Conservation (phyloP, 2,888 invertebrate species). For the Rotaria macrura region DNA sequence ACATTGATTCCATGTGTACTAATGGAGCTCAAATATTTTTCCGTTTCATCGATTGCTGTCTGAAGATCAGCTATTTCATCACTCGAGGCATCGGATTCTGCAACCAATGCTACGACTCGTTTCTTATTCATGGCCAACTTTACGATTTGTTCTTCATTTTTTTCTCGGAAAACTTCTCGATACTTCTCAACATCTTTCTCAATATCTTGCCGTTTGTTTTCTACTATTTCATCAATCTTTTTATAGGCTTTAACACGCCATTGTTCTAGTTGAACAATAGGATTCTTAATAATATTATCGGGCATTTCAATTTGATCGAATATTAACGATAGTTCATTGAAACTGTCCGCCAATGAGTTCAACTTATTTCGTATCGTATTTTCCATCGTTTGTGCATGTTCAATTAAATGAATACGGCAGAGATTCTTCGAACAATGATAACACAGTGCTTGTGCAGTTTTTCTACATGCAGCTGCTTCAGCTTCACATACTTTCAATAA, state of each 20-base stretch:
- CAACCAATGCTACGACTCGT: neutral
- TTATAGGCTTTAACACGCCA: neutral
- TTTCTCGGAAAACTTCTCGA: neutral
- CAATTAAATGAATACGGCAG: neutral
- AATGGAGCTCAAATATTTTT: neutral
- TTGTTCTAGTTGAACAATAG: neutral
- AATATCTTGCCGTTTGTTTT: neutral
- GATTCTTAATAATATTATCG: neutral
- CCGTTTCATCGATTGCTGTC: neutral
- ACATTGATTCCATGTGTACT: neutral
- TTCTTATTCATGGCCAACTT: neutral
- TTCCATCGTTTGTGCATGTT: neutral
- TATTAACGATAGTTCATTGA: neutral
- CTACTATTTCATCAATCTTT: neutral
- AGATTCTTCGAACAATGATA: neutral
- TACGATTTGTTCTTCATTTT: neutral
- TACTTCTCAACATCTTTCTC: neutral
- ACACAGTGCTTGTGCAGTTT: neutral
- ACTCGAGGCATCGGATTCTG: neutral
- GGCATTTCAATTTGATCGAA: neutral
- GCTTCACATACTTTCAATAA: neutral
- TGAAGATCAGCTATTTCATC: neutral
- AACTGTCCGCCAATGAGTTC: neutral
- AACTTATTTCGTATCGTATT: neutral
- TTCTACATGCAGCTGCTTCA: neutral